Evolutionary conservation across 2,888 invertebrate species (phyloP).

Genomic region (Tetanocera ferruginea): DNA sequence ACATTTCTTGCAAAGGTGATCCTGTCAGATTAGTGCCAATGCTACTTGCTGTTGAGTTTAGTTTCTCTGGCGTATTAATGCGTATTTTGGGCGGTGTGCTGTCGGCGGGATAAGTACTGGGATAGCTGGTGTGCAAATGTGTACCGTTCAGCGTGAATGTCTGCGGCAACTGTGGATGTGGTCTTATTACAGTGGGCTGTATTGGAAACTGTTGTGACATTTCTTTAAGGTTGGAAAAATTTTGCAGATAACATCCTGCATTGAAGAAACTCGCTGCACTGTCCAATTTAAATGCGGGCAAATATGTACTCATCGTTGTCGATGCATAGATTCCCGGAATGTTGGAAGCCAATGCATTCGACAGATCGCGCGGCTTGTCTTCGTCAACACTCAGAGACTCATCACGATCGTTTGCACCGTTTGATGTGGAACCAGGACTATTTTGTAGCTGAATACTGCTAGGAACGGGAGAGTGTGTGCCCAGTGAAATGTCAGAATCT

Average conservation of each 20-base stretch:
- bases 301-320: slow-evolving; percentile 55
- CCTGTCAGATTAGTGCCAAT: slow-evolving; percentile 51
- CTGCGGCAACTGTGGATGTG: slow-evolving; percentile 69
- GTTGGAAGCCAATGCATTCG: slow-evolving; percentile 57
- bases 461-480: slow-evolving; percentile 70
- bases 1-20: slow-evolving; percentile 55
- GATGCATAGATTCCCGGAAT: slow-evolving; percentile 46
- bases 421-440: slow-evolving; percentile 70
- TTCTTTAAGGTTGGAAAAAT: slow-evolving; percentile 68
- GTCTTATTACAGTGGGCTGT: slow-evolving; percentile 68
- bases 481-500: slow-evolving; percentile 70
- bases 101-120: slow-evolving; percentile 50
- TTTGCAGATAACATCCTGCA: slow-evolving; percentile 69
- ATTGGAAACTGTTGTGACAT: slow-evolving; percentile 69
- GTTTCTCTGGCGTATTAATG: slow-evolving; percentile 69
- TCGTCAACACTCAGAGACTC: slow-evolving; percentile 68
- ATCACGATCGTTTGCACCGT: slow-evolving; percentile 68
- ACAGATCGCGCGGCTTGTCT: slow-evolving; percentile 67
- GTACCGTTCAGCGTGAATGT: slow-evolving; percentile 61
- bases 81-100: slow-evolving; percentile 66
- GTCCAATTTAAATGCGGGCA: slow-evolving; percentile 66
- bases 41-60: slow-evolving; percentile 64
- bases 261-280: slow-evolving; percentile 66
- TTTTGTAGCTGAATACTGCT: slow-evolving; percentile 69
- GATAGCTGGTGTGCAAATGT: slow-evolving; percentile 56